Conservation (phyloP, 30 jellyfish, hydroid and myxozoan genomes). For the Phacellophora camtschatica region DNA sequence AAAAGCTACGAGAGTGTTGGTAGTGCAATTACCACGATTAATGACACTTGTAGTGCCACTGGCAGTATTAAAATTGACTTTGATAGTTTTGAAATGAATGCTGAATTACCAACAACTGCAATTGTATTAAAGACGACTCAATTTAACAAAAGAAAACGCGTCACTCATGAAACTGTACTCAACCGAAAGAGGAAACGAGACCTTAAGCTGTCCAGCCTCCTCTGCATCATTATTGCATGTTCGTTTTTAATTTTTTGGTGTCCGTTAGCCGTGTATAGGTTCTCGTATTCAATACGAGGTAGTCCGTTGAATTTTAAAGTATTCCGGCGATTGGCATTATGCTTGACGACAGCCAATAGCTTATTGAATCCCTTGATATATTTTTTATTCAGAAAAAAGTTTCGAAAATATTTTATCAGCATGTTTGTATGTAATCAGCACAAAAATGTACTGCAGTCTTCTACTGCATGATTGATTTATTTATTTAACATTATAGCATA, state of each 20-base stretch:
- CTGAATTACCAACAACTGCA: background rate
- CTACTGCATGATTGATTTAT: no score
- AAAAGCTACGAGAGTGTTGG: background rate
- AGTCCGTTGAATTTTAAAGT: background rate
- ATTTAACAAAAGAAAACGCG: background rate
- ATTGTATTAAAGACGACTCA: background rate
- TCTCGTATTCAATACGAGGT: background rate
- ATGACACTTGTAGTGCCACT: background rate
- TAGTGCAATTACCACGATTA: background rate
- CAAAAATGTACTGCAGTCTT: no score
- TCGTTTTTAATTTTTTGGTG: slow-evolving; percentile 17
- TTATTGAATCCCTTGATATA: slow-evolving; percentile 3
- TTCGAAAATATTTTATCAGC: background rate
- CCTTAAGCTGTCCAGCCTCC: background rate
- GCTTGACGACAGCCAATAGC: slow-evolving; percentile 24
- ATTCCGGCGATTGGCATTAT: background rate
- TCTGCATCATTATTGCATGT: background rate
- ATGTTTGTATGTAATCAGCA: background rate
- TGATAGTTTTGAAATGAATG: background rate
- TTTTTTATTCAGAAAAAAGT: background rate
- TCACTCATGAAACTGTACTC: background rate
- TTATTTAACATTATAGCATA: no score
- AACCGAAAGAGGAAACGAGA: background rate
- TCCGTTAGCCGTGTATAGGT: slow-evolving; percentile 20
- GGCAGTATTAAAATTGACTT: background rate